Conservation (phyloP, 1,140 invertebrate genomes). For the Dolichoris vasculosae region DNA sequence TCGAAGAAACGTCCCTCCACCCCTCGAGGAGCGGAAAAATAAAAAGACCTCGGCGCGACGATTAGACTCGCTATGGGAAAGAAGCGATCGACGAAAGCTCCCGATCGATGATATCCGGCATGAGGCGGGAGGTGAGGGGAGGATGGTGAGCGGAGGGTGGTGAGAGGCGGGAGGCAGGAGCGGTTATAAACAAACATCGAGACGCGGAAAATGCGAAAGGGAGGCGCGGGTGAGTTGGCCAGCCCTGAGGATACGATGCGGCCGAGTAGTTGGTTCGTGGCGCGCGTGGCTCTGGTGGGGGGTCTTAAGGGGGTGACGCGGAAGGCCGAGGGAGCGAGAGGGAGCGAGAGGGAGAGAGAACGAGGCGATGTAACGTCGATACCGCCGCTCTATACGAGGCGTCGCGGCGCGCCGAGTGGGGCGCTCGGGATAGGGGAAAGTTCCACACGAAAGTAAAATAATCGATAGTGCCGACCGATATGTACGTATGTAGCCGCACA, state of each 20-base stretch:
- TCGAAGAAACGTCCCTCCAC: background rate
- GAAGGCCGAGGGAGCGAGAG: background rate
- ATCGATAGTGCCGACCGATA: constrained; percentile 73
- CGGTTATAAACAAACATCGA: background rate
- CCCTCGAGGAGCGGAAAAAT: background rate
- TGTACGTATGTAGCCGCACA: constrained; percentile 50
- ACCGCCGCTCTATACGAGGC: constrained; percentile 72
- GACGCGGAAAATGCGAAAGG: background rate
- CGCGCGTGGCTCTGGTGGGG: constrained; percentile 3
- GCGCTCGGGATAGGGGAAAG: constrained; percentile 25
- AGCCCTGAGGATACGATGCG: constrained; percentile 29
- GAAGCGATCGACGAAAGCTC: no score
- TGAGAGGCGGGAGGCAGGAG: background rate
- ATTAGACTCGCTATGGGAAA: no score
- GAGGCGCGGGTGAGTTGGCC: constrained; percentile 41
- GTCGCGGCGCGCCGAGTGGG: constrained; percentile 64
- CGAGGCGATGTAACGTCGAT: constrained; percentile 73
- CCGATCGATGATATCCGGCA: no score
- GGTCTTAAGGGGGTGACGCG: background rate
- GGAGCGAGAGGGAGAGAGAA: background rate
- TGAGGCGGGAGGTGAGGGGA: background rate
- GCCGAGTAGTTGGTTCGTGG: background rate
- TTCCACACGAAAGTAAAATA: constrained; percentile 62
- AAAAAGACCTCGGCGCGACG: no score
- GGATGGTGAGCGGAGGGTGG: background rate